Base-by-base conservation (phyloP, 2,888 invertebrate genomes). In the Bombyx huttoni region DNA sequence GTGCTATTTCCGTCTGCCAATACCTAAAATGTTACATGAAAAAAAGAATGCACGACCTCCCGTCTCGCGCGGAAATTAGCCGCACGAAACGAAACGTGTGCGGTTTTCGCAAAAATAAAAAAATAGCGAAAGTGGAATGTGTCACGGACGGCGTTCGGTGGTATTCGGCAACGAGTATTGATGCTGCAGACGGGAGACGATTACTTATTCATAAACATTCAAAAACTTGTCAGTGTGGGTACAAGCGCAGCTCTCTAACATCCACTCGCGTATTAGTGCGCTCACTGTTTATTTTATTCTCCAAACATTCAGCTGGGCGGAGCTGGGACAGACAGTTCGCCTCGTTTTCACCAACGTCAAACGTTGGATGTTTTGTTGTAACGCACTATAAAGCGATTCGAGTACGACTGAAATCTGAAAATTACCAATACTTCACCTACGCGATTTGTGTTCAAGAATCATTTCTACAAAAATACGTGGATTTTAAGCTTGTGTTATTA, bases 161-260 rank as follows among this genome's bases (percentile, higher is more conserved):
- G 81, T 76, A 83, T 83, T 81, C 84, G 80, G 81, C 79, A 79
- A 77, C 63, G 61, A 63, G 73, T 84, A 87, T 85, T 81, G 87
- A 84, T 80, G 84, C 75, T 73, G 78, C 82, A 89, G 88, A 87
- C 89, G 78, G 73, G 68, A 62, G 58, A 64, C 65, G 55, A 69
- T 89, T 73, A 87, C 67, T 88, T 86, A 87, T 89, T 88, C 86
- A 89, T 86, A 85, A 81, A 81, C 83, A 73, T 80, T 85, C 80
- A 79, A 84, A 84, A 85, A 81, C 78, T 79, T 81, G 78, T 75
- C 79, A 79, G 67, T 64, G 63, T 5, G 24, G 65, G 60, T 64
- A 62, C 65, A 59, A 56, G 54, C 62, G 62, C 59, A 56, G 56
- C 56, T 57, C 56, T 58, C 60, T 61, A 63, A 62, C 24, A 24